Percentiles rank a stretch among this genome's conserved stretches.
phyloP scores from a whole-genome alignment of 1,140 invertebrate genomes.

The Nephila pilipes region DNA sequence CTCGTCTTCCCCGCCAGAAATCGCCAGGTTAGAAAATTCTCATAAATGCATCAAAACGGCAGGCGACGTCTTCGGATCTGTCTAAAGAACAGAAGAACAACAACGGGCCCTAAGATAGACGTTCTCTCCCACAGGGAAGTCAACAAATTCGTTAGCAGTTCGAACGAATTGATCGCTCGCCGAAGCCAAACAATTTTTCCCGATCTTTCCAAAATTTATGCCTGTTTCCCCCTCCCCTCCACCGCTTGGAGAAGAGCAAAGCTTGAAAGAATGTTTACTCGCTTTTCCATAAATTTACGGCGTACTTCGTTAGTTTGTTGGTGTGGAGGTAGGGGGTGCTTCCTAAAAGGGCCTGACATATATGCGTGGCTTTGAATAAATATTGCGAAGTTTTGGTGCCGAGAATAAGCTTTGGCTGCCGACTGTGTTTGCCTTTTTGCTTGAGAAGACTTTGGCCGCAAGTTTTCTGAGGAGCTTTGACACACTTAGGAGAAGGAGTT shows the following conservation, averaged over 20 bases:
- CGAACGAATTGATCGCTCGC: slow-evolving; percentile 26
- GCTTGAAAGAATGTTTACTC: slow-evolving; percentile 59
- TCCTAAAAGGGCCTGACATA: neutral
- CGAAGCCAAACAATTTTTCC: slow-evolving; percentile 43
- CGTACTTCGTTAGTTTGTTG: slow-evolving; percentile 54
- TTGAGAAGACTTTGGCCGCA: slow-evolving; percentile 32
- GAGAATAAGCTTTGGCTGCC: neutral
- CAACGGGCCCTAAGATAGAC: neutral
- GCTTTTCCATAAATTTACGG: slow-evolving; percentile 61
- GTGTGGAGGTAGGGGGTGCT: neutral
- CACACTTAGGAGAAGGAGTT: neutral
- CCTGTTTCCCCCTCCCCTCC: neutral
- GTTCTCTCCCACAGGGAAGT: neutral
- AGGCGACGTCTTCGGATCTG: neutral
- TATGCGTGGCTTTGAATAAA: slow-evolving; percentile 46
- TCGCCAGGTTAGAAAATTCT: neutral
- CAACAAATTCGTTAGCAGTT: slow-evolving; percentile 55
- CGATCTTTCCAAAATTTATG: slow-evolving; percentile 25
- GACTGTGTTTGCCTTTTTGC: slow-evolving; percentile 56
- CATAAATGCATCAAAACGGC: neutral
- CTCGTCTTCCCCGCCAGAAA: neutral
- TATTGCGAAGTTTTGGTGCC: neutral
- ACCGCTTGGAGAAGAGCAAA: neutral
- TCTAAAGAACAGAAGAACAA: neutral
- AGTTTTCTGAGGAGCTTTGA: slow-evolving; percentile 12